phyloP scores from a whole-genome alignment of 2,797 vertebrate species.

The Urosaurus nigricauda region DNA sequence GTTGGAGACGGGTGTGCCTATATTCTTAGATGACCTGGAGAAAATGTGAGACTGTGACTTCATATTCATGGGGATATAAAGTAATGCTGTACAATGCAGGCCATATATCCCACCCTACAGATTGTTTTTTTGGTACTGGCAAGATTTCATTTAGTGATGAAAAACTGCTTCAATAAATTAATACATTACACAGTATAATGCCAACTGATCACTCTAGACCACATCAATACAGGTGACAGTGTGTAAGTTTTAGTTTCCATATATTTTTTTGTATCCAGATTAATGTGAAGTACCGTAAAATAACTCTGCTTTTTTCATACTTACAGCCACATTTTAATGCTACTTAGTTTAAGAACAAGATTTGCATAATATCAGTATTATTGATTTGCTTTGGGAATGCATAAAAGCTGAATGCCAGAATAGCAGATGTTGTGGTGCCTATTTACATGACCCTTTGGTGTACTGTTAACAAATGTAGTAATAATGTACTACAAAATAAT shows the following conservation, averaged over 20 bases:
- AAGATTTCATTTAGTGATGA: not conserved
- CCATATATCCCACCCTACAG: not conserved
- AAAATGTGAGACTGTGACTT: not conserved
- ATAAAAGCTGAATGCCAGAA: not conserved
- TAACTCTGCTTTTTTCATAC: not conserved
- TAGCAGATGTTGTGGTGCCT: not conserved
- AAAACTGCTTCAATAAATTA: not conserved
- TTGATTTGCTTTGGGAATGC: conserved; percentile 29
- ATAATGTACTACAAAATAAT: not conserved
- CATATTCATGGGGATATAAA: not conserved
- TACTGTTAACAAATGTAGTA: not conserved
- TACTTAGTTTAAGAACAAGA: not conserved
- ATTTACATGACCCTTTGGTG: not conserved
- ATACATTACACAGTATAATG: not conserved
- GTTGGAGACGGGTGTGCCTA: not conserved
- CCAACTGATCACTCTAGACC: not conserved
- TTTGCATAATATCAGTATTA: not conserved
- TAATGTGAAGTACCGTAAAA: not conserved
- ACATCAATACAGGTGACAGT: not conserved
- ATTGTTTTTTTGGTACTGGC: not conserved
- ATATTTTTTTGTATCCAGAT: not conserved
- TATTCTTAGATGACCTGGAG: not conserved
- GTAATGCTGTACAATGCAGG: not conserved
- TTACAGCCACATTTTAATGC: not conserved
- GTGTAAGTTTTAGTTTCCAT: not conserved